Evolutionary conservation across 2,113 vertebrate species (phyloP), one percentile per base, ranked within the genome.

Genomic region (Alces alces): DNA sequence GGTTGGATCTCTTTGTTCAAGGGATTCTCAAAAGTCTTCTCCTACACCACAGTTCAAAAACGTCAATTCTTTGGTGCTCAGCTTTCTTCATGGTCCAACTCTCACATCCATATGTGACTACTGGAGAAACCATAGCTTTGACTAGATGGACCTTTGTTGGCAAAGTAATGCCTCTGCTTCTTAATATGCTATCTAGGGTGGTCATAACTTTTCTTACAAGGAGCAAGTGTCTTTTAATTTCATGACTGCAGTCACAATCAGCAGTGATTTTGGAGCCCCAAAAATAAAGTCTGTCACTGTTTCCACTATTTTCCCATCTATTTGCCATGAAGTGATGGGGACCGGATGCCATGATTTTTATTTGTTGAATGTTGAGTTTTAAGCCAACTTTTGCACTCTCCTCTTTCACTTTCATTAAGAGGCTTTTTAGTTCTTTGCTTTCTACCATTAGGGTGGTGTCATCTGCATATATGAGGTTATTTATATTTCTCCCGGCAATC

Each of bases 231-330:
- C n/a, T 70, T 36, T 70, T 70, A 36, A 70, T 70, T 23, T 23
- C n/a, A 70, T 12, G n/a, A n/a, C n/a, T 70, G 21, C 64, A 70
- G n/a, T 36, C 64, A 70, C n/a, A 36, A 36, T 23, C 19, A 36
- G 19, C 19, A 36, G n/a, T 36, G 19, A 36, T 36, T 36, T 36
- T 70, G 9, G 64, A 70, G 19, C 9, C n/a, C n/a, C 0, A 0
- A 70, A 70, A 70, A 12, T 36, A 36, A 70, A 70, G 64, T 11
- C 19, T 70, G 4, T 23, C 19, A 3, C 19, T 70, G 5, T 36
- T 66, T 66, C 33, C n/a, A 66, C 33, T 21, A 9, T 36, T 70
- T 36, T n/a, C 19, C n/a, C 19, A 70, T 36, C n/a, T 70, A 70
- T 36, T 36, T 36, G 64, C n/a, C 64, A 36, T 70, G n/a, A 70